phyloP scores from a whole-genome alignment of 2,113 vertebrate species.

The Octodon degus region DNA sequence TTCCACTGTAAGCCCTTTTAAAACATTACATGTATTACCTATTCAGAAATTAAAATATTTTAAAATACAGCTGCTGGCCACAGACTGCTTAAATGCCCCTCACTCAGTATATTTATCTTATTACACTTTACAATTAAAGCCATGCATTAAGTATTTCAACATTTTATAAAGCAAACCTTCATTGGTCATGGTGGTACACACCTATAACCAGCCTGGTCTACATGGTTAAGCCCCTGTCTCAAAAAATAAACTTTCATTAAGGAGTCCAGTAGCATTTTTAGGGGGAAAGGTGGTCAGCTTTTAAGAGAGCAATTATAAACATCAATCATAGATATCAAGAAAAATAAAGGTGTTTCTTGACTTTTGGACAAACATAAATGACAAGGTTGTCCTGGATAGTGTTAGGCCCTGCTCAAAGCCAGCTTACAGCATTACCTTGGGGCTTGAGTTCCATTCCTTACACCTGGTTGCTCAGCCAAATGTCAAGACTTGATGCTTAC shows the following conservation, averaged over 20 bases:
- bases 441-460: background rate
- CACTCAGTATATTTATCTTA: conserved; percentile 12
- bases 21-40: conserved; percentile 67
- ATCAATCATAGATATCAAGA: background rate
- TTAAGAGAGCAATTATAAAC: conserved; percentile 12
- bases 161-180: conserved; percentile 26
- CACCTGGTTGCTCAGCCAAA: background rate
- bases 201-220: background rate
- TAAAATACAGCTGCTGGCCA: conserved; percentile 67
- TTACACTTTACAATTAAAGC: conserved; percentile 48
- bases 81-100: conserved; percentile 30
- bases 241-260: conserved; percentile 12
- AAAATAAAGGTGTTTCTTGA: background rate
- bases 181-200: background rate
- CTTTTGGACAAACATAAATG: background rate
- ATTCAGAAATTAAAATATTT: conserved; percentile 78
- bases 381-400: background rate
- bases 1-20: conserved; percentile 56
- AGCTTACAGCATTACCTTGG: background rate
- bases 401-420: background rate
- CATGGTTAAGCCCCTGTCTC: background rate
- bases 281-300: background rate
- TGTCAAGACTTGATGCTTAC: background rate
- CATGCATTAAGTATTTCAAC: conserved; percentile 16
- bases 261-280: conserved; percentile 1